Evolutionary conservation across 2,797 vertebrate genomes (phyloP).

Genomic region (Acropternis orthonyx): DNA sequence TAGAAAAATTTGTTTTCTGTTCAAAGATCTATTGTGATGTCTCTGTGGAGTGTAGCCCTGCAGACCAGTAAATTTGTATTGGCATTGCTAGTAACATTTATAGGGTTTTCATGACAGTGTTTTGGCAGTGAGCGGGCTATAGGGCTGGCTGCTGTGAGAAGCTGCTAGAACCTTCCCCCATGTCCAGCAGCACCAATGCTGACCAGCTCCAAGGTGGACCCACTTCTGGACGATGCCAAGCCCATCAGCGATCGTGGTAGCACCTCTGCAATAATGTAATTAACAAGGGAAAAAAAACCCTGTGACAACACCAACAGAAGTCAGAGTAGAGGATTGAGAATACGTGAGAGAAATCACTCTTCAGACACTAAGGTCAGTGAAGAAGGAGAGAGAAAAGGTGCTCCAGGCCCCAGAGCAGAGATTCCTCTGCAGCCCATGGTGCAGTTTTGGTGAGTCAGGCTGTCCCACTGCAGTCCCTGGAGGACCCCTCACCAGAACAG

Average conservation of each 20-base stretch:
- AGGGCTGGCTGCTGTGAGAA: neutral
- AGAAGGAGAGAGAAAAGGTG: neutral
- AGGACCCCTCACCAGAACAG: neutral
- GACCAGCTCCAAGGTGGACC: neutral
- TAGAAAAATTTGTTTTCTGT: neutral
- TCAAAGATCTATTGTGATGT: neutral
- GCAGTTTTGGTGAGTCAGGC: neutral
- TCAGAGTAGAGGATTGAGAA: neutral
- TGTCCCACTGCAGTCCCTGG: neutral
- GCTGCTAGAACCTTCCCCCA: neutral
- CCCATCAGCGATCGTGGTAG: accelerated
- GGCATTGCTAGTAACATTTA: neutral
- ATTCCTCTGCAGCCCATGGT: accelerated
- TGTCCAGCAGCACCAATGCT: neutral
- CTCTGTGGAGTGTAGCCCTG: neutral
- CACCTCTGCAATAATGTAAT: accelerated
- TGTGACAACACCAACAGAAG: neutral
- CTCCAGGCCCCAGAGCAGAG: neutral
- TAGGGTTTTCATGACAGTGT: neutral
- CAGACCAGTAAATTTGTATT: neutral
- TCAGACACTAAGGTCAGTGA: neutral
- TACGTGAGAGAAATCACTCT: neutral
- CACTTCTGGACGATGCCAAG: neutral
- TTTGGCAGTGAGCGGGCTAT: neutral
- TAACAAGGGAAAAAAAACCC: accelerated